These are phyloP conservation scores for Rosalia funebris DNA, from an alignment of 2,888 invertebrate species.

Conservation along the genomic window DNA sequence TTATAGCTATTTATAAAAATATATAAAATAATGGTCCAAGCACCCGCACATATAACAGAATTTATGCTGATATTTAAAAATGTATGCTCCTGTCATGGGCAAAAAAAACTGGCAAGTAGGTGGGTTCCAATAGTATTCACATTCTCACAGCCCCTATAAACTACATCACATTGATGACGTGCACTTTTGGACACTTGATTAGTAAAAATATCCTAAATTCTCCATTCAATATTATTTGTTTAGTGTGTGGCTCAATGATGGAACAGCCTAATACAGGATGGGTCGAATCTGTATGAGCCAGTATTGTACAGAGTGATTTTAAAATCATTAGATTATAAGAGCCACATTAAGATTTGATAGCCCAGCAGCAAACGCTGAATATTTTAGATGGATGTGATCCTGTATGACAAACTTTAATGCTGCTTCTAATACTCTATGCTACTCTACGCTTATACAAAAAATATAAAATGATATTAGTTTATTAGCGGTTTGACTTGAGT, in stretches of 20 bases:
- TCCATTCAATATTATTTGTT: too few species aligned
- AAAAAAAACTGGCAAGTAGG: slow-evolving; percentile 22
- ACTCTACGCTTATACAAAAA: slow-evolving; percentile 6
- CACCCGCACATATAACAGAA: slow-evolving; percentile 1
- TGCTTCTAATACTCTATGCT: background rate
- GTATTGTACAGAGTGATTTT: background rate
- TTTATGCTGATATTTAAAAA: background rate
- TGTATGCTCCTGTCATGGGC: slow-evolving; percentile 16
- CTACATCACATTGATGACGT: slow-evolving; percentile 7
- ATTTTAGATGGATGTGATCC: background rate
- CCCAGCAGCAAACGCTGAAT: background rate
- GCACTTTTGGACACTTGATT: background rate
- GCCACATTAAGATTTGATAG: background rate
- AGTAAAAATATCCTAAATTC: background rate
- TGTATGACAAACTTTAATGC: background rate
- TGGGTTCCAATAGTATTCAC: slow-evolving; percentile 3
- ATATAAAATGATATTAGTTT: background rate
- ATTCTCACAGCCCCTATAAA: slow-evolving; percentile 18
- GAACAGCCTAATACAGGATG: background rate
- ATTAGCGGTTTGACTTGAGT: slow-evolving; percentile 79
- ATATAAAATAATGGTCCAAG: slow-evolving; percentile 18
- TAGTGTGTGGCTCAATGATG: background rate
- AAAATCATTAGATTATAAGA: background rate
- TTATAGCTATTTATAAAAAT: slow-evolving; percentile 7
- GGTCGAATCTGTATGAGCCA: background rate